Percentiles rank a stretch among this genome's conserved stretches.
phyloP scores from a whole-genome alignment of 2,797 vertebrate species.

The Arrhamphus sclerolepis region DNA sequence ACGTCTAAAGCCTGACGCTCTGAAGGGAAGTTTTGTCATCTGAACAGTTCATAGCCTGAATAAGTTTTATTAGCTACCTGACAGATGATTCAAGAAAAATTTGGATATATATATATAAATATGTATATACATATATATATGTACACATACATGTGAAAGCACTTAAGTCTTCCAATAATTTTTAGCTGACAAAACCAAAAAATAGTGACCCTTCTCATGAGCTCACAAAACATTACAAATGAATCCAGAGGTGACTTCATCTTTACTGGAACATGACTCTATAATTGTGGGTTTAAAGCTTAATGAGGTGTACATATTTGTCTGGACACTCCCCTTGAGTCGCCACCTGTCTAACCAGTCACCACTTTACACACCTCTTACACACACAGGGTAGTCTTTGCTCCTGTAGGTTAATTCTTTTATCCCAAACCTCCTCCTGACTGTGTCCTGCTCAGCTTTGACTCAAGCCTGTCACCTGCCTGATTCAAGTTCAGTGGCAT shows the following conservation, averaged over 20 bases:
- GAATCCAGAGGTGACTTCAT: too few species aligned
- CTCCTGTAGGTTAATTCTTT: conserved; percentile 57
- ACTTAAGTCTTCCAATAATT: too few species aligned
- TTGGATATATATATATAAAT: too few species aligned
- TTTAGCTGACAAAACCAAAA: background rate
- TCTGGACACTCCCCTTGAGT: conserved; percentile 60
- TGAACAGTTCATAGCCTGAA: background rate
- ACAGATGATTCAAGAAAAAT: conserved; percentile 1
- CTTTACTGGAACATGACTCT: conserved; percentile 2
- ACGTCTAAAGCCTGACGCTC: conserved; percentile 4
- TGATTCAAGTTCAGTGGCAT: conserved; percentile 58
- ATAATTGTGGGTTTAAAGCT: background rate
- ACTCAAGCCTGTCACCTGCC: conserved; percentile 67
- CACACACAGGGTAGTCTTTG: conserved; percentile 30
- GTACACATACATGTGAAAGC: too few species aligned
- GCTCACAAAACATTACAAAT: background rate
- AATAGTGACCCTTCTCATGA: too few species aligned
- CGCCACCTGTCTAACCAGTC: conserved; percentile 66
- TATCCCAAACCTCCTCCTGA: conserved; percentile 56
- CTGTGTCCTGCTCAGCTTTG: conserved; percentile 30
- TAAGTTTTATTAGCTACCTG: conserved; percentile 6
- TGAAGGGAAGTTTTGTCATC: too few species aligned
- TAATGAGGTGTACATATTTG: conserved; percentile 32
- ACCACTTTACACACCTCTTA: conserved; percentile 35
- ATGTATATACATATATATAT: too few species aligned